phyloP scores from a whole-genome alignment of 2,113 vertebrate species.

The Toxotes jaculatrix region DNA sequence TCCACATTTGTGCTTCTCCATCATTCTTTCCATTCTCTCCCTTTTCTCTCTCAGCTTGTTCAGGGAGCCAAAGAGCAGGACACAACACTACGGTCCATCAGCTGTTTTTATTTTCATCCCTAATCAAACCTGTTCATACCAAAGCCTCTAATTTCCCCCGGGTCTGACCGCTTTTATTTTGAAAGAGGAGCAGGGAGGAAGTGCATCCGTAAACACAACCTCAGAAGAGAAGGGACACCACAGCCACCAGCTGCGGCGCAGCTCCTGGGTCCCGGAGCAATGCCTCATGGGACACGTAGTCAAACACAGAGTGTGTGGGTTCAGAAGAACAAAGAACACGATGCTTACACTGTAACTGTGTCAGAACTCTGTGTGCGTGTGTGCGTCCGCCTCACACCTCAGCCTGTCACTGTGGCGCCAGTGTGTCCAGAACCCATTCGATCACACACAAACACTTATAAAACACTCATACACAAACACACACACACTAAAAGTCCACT shows the following conservation, averaged over 20 bases:
- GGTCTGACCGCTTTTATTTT: slow-evolving; percentile 21
- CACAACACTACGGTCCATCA: not conserved
- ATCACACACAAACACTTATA: slow-evolving; percentile 57
- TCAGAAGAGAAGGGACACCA: not conserved
- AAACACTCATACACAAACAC: slow-evolving; percentile 33
- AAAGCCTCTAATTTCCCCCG: not conserved
- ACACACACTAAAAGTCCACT: slow-evolving; percentile 45
- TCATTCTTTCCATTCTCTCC: not conserved
- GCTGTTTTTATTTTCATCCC: not conserved
- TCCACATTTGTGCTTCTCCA: not conserved
- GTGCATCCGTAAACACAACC: no score
- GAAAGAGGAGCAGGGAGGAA: not conserved
- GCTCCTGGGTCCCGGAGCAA: slow-evolving; percentile 21
- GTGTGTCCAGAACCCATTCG: slow-evolving; percentile 68
- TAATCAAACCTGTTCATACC: not conserved
- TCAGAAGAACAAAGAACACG: not conserved
- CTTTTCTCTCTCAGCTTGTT: not conserved
- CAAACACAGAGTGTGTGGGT: not conserved
- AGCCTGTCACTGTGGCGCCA: slow-evolving; percentile 73
- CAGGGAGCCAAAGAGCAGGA: not conserved
- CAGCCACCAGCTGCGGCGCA: not conserved
- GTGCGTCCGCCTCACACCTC: slow-evolving; percentile 51
- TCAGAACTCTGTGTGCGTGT: slow-evolving; percentile 20
- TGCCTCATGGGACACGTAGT: slow-evolving; percentile 47
- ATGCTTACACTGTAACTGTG: no score